phyloP scores from a whole-genome alignment of 2,113 vertebrate genomes.

The Ivindomyrus marchei region DNA sequence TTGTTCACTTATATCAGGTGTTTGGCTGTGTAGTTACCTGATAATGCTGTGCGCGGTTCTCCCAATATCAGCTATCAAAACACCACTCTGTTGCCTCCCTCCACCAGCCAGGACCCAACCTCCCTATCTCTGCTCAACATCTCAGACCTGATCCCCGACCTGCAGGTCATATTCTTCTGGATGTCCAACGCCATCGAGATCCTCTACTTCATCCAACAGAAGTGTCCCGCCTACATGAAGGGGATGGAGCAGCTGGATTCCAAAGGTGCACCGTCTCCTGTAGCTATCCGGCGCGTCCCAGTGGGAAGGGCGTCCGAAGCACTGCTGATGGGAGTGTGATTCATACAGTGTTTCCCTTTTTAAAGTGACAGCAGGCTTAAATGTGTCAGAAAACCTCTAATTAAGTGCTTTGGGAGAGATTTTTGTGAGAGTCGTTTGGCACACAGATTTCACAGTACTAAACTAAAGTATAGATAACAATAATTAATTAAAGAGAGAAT shows the following conservation, averaged over 20 bases:
- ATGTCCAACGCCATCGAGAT: slow-evolving; percentile 93
- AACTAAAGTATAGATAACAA: not conserved
- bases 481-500: not conserved
- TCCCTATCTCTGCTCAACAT: slow-evolving; percentile 69
- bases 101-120: slow-evolving; percentile 76
- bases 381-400: not conserved
- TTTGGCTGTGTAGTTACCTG: not conserved
- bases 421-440: not conserved
- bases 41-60: not conserved
- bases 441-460: not conserved
- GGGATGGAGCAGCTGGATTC: slow-evolving; percentile 76
- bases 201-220: slow-evolving; percentile 90
- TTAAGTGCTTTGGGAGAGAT: slow-evolving; percentile 6
- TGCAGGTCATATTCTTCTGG: slow-evolving; percentile 91
- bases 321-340: not conserved
- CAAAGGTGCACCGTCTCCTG: slow-evolving; percentile 43
- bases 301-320: not conserved
- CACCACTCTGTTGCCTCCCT: slow-evolving; percentile 15
- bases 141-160: slow-evolving; percentile 78
- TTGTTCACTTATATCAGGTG: not conserved
- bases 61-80: not conserved
- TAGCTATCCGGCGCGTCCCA: not conserved
- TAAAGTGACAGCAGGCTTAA: not conserved
- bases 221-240: slow-evolving; percentile 80
- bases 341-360: not conserved